phyloP scores from a whole-genome alignment of 2,888 invertebrate genomes.

The Caenorhabditis panamensis region DNA sequence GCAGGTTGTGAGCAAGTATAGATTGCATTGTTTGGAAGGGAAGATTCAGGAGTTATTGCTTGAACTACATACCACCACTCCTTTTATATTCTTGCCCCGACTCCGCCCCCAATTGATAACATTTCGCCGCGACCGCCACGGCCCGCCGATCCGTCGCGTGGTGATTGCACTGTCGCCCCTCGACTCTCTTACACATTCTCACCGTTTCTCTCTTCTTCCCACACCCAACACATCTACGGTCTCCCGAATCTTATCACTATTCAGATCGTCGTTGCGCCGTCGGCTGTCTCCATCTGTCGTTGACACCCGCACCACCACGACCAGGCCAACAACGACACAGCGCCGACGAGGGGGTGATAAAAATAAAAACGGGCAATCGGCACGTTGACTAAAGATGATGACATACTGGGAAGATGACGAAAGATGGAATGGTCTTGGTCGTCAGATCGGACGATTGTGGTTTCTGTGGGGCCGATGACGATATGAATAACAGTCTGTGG shows the following conservation, averaged over 20 bases:
- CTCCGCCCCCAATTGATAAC: conserved; percentile 51
- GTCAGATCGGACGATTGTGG: conserved; percentile 46
- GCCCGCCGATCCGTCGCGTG: conserved; percentile 82
- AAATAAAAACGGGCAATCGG: conserved; percentile 46
- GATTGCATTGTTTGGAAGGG: conserved; percentile 35
- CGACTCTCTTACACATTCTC: conserved; percentile 49
- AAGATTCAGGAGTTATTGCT: conserved; percentile 8
- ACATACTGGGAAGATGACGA: conserved; percentile 51
- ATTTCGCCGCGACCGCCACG: conserved; percentile 49
- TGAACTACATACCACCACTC: conserved; percentile 36
- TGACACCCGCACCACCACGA: too few species aligned
- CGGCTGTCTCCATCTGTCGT: conserved; percentile 85
- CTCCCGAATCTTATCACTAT: conserved; percentile 82
- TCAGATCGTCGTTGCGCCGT: conserved; percentile 87
- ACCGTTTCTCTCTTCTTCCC: conserved; percentile 51
- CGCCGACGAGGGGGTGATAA: conserved; percentile 19
- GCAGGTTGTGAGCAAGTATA: conserved; percentile 31
- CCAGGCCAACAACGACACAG: too few species aligned
- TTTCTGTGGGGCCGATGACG: conserved; percentile 16
- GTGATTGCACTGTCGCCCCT: conserved; percentile 42
- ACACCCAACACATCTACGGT: conserved; percentile 28
- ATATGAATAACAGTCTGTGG: conserved; percentile 8
- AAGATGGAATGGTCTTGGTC: conserved; percentile 43
- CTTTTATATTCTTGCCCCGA: conserved; percentile 40
- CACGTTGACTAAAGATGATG: conserved; percentile 58